Evolutionary conservation across 2,888 invertebrate genomes (phyloP), one percentile per base, ranked within the genome.

Genomic region (Diadegma fenestrale): DNA sequence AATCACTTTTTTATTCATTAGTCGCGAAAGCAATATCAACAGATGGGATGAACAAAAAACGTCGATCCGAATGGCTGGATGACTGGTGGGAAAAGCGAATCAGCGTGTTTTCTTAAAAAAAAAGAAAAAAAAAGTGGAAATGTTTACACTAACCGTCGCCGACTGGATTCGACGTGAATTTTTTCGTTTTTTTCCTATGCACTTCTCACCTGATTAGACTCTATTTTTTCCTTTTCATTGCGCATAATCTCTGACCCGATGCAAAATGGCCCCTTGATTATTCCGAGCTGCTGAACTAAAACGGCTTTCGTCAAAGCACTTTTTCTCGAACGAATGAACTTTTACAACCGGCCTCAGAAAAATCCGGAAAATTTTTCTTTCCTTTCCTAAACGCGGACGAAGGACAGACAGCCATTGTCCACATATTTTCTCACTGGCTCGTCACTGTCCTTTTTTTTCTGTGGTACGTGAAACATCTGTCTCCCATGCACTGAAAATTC

Each of bases 201-300:
- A 82, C 75, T 73, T 58, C 43, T 66, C 64, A 54, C 73, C 75
- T 75, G 73, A 64, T 72, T 79, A 78, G 80, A 83, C 66, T 48
- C 76, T 69, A 77, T 82, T 76, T 45, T 84, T 86, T 86, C 78
- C 84, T 61, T 79, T 61, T 71, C 86, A 86, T 82, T 84, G 82
- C 54, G 72, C 84, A 75, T 63, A 81, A 86, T 80, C 86, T 78
- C 84, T 64, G 63, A 76, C 72, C 58, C 54, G 45, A 41, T 41
- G 58, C 33, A 85, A 87, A 88, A 84, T 87, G 87, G 88, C 87
- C 89, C 88, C 88, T 89, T 88, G 87, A 89, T 88, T 89, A 89
- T 88, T 88, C 87, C 86, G 73, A 87, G 85, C 86, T 87, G 85
- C 73, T 79, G 85, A 77, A 80, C 87, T 85, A 82, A 85, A 87